Percentiles rank a stretch among this genome's conserved stretches.
Evolutionary conservation across 2,888 invertebrate genomes (phyloP).

Genomic region (Tenthredo distinguenda): DNA sequence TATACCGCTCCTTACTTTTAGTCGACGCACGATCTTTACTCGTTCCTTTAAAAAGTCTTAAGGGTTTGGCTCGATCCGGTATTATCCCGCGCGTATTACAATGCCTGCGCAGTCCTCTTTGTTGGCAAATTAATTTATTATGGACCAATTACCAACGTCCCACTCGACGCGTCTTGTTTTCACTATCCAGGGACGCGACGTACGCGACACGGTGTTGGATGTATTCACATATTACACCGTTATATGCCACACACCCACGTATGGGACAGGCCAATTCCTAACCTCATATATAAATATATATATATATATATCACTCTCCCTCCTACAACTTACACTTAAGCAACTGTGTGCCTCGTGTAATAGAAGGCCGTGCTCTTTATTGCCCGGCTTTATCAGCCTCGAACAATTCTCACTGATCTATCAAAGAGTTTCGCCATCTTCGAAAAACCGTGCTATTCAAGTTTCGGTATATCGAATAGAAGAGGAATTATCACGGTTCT

Average conservation of each 20-base stretch:
- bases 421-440: background rate
- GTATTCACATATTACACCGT: slow-evolving; percentile 6
- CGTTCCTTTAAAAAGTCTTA: background rate
- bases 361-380: background rate
- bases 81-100: slow-evolving; percentile 44
- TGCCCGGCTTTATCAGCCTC: background rate
- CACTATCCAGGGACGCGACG: slow-evolving; percentile 36
- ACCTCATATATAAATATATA: background rate
- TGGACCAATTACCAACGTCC: slow-evolving; percentile 73
- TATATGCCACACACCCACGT: slow-evolving; percentile 1
- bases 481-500: too few species aligned
- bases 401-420: background rate
- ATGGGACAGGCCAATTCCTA: background rate
- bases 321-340: background rate
- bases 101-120: slow-evolving; percentile 56
- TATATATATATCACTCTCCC: background rate
- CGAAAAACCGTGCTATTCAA: too few species aligned
- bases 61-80: slow-evolving; percentile 29
- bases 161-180: slow-evolving; percentile 46
- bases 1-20: background rate
- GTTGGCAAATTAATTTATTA: slow-evolving; percentile 75
- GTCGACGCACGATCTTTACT: background rate
- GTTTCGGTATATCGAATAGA: too few species aligned
- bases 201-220: background rate
- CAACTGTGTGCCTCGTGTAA: background rate